These are phyloP conservation scores for Zonotrichia leucophrys DNA, from an alignment of 2,113 vertebrate genomes.

Conservation along the genomic window DNA sequence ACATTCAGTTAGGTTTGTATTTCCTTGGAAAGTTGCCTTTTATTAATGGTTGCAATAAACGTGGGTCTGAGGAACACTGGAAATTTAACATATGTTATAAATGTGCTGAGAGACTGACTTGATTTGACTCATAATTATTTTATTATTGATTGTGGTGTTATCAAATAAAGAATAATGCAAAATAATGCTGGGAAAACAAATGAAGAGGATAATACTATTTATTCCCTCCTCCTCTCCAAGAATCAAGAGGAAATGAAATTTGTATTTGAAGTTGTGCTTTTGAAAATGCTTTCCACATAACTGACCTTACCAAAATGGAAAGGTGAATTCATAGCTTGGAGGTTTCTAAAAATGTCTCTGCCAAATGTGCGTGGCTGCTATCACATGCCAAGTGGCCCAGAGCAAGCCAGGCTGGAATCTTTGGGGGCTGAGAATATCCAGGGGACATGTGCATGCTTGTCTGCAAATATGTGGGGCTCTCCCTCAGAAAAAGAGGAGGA, in stretches of 20 bases:
- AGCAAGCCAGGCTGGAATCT: constrained; percentile 60
- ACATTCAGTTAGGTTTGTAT: fast-evolving
- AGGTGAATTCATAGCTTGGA: constrained; percentile 55
- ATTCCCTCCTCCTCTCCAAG: background rate
- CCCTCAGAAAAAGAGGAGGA: background rate
- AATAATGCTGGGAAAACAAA: background rate
- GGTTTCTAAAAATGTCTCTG: constrained; percentile 67
- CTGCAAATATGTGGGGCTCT: constrained; percentile 16
- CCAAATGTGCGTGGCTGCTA: constrained; percentile 51
- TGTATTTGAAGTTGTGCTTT: background rate
- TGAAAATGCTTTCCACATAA: constrained; percentile 55
- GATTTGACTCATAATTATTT: background rate
- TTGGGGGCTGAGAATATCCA: constrained; percentile 63
- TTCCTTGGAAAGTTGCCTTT: background rate
- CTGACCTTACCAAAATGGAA: constrained; percentile 39
- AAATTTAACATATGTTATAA: fast-evolving
- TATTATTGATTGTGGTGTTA: background rate
- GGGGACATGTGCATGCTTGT: constrained; percentile 45
- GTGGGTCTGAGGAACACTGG: fast-evolving
- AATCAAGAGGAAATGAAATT: background rate
- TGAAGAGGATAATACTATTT: background rate
- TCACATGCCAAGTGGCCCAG: constrained; percentile 60
- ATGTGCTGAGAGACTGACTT: background rate
- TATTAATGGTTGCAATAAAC: background rate
- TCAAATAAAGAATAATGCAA: background rate